A percentile compares a stretch with the other conserved stretches of the same genome.
These are phyloP conservation scores for Cheilosia urbana DNA, from an alignment of 2,888 invertebrate species.

Conservation along the genomic window DNA sequence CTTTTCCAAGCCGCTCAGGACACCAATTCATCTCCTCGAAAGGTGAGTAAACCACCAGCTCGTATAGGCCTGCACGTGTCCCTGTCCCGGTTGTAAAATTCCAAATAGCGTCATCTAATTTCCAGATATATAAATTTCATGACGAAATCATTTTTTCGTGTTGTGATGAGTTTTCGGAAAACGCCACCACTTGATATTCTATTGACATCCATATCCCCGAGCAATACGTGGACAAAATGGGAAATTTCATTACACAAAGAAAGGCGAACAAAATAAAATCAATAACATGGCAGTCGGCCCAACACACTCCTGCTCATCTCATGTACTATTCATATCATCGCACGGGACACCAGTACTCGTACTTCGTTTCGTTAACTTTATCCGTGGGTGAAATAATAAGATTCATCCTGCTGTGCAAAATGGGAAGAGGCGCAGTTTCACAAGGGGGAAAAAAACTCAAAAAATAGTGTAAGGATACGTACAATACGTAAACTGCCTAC, in stretches of 20 bases:
- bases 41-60: neutral
- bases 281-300: constrained; percentile 59
- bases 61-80: neutral
- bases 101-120: constrained; percentile 33
- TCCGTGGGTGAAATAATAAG: constrained; percentile 76
- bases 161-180: constrained; percentile 42
- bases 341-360: constrained; percentile 31
- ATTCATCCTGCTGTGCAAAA: constrained; percentile 61
- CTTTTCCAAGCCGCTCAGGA: neutral
- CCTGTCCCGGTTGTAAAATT: neutral
- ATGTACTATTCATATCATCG: constrained; percentile 61
- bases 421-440: constrained; percentile 5
- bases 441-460: constrained; percentile 2
- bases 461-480: constrained; percentile 6
- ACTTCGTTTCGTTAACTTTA: constrained; percentile 63
- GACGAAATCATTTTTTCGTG: constrained; percentile 31
- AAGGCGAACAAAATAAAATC: constrained; percentile 41
- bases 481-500: constrained; percentile 44
- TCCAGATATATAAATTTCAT: constrained; percentile 30
- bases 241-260: constrained; percentile 47
- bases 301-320: constrained; percentile 39
- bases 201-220: constrained; percentile 61
- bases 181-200: constrained; percentile 62
- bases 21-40: neutral
- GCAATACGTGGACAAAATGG: constrained; percentile 66